Evolutionary conservation across 2,113 vertebrate genomes (phyloP).

Genomic region (Podilymbus podiceps): DNA sequence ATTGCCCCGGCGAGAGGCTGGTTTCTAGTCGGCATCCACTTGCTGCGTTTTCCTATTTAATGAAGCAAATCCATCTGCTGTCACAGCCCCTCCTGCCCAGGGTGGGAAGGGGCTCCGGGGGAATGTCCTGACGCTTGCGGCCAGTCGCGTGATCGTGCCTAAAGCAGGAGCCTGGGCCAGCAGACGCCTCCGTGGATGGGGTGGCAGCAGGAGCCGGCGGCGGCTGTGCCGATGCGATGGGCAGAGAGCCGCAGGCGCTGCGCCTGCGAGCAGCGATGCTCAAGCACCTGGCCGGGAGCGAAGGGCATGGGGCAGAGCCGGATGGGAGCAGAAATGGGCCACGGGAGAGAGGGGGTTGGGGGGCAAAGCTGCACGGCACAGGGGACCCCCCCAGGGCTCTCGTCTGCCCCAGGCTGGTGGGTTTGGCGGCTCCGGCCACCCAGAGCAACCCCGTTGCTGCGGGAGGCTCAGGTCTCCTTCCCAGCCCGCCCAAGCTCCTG

Average conservation of each 20-base stretch:
- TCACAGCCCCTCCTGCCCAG: neutral
- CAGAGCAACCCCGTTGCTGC: neutral
- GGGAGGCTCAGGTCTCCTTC: neutral
- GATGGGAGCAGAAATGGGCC: neutral
- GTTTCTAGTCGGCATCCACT: neutral
- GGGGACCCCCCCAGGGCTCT: neutral
- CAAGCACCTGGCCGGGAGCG: neutral
- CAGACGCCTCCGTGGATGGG: neutral
- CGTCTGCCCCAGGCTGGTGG: neutral
- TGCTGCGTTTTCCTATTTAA: neutral
- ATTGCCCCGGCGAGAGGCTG: neutral
- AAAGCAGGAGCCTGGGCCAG: neutral
- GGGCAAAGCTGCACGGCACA: neutral
- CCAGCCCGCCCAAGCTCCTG: accelerated
- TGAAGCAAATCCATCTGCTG: neutral
- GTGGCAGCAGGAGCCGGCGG: neutral
- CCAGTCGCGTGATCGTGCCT: no score
- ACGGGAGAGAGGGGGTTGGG: neutral
- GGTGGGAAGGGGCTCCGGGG: neutral
- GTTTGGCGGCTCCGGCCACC: neutral
- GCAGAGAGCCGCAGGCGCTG: accelerated
- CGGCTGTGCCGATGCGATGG: neutral
- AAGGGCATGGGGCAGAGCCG: neutral
- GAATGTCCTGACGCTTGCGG: neutral
- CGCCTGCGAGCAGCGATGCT: neutral